Conservation (phyloP, 1,140 invertebrate species). For the Mycetomoellerius zeteki region DNA sequence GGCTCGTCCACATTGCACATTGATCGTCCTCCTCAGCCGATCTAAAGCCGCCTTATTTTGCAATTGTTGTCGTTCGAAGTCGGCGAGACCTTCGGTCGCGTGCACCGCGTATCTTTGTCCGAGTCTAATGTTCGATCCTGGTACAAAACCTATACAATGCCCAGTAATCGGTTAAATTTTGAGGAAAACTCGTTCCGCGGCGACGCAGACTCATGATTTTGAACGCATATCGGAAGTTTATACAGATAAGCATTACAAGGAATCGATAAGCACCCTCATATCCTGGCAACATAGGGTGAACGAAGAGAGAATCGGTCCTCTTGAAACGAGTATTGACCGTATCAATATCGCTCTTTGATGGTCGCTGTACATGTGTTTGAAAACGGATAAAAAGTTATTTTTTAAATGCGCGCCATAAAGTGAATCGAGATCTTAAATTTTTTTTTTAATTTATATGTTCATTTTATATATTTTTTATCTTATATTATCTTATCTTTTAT, state of each 20-base stretch:
- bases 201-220: slow-evolving; percentile 4
- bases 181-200: neutral
- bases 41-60: slow-evolving; percentile 87
- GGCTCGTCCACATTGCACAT: slow-evolving; percentile 87
- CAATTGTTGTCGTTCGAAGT: slow-evolving; percentile 89
- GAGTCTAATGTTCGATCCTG: slow-evolving; percentile 88
- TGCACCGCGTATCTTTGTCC: slow-evolving; percentile 90
- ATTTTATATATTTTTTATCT: slow-evolving; percentile 26
- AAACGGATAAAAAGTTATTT: neutral
- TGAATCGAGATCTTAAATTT: neutral
- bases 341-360: slow-evolving; percentile 87
- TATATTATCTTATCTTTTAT: slow-evolving; percentile 41
- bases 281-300: slow-evolving; percentile 90
- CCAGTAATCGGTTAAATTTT: neutral
- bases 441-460: neutral
- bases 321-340: slow-evolving; percentile 88
- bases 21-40: slow-evolving; percentile 87
- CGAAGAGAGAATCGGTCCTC: slow-evolving; percentile 89
- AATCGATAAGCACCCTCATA: slow-evolving; percentile 88
- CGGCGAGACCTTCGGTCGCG: slow-evolving; percentile 90
- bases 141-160: slow-evolving; percentile 88
- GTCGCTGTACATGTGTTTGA: slow-evolving; percentile 19
- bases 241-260: neutral
- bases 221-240: neutral
- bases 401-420: neutral